A percentile compares a stretch with the other conserved stretches of the same genome.
phyloP scores from a whole-genome alignment of 2,888 invertebrate genomes.

The Villa cingulata region DNA sequence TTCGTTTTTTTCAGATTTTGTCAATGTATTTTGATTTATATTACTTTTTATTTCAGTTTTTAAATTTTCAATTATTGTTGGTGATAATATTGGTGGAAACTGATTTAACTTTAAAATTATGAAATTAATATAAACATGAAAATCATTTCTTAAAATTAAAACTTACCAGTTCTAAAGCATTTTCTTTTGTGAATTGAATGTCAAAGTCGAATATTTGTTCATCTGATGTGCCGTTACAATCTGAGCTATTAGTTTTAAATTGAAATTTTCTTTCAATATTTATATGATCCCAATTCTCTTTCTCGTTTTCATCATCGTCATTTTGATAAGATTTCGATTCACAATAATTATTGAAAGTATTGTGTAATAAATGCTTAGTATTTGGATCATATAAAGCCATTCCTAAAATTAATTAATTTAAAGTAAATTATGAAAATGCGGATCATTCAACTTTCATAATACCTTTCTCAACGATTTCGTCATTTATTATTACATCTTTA shows the following conservation, averaged over 20 bases:
- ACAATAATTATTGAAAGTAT: not conserved
- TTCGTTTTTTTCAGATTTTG: too few species aligned
- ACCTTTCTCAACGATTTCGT: conserved; percentile 11
- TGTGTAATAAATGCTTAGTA: conserved; percentile 8
- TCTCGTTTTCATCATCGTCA: not conserved
- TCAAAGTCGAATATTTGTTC: conserved; percentile 3
- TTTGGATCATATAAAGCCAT: conserved; percentile 9
- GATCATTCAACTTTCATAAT: too few species aligned
- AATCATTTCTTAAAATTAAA: not conserved
- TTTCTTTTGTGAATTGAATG: conserved; percentile 8
- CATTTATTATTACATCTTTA: conserved; percentile 7
- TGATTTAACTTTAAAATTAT: too few species aligned
- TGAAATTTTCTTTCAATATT: conserved; percentile 3
- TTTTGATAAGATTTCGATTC: not conserved
- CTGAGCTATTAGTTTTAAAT: too few species aligned
- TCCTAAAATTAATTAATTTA: too few species aligned
- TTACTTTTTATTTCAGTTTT: too few species aligned
- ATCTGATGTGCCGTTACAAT: not conserved
- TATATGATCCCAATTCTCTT: conserved; percentile 9
- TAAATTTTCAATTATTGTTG: too few species aligned
- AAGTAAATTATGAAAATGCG: too few species aligned
- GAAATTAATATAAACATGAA: too few species aligned
- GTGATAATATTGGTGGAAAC: too few species aligned
- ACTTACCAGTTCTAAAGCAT: conserved; percentile 7
- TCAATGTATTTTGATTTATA: too few species aligned